Percentiles rank a stretch among this genome's conserved stretches.
Conservation (phyloP, 2,113 vertebrate species). For the Setophaga kirtlandii region DNA sequence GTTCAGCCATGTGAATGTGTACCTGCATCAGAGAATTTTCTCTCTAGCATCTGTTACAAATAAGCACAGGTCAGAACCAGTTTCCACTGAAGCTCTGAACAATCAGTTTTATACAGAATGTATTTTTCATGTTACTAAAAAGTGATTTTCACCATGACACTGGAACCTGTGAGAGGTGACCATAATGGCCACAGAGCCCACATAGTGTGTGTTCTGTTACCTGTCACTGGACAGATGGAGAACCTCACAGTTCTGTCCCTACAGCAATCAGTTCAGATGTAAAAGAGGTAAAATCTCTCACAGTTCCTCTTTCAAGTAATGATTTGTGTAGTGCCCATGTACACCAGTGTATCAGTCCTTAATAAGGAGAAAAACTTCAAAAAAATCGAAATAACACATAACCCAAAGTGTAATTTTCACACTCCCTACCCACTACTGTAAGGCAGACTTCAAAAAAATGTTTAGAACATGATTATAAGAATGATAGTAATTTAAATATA, state of each 20-base stretch:
- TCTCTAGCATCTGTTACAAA: background rate
- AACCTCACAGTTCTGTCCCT: background rate
- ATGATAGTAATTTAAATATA: background rate
- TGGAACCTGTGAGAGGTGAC: background rate
- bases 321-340: background rate
- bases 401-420: background rate
- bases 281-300: background rate
- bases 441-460: background rate
- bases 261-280: background rate
- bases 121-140: background rate
- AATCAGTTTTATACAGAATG: background rate
- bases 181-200: background rate
- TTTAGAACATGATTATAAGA: background rate
- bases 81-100: background rate
- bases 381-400: background rate
- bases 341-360: background rate
- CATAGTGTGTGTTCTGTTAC: background rate
- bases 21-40: background rate
- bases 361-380: background rate
- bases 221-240: background rate
- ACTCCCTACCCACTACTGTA: no score
- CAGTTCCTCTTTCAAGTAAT: background rate
- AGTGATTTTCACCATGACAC: background rate
- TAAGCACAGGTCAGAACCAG: background rate
- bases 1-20: fast-evolving